Conservation (phyloP, 1,140 invertebrate species). For the Globodera ellingtonae region DNA sequence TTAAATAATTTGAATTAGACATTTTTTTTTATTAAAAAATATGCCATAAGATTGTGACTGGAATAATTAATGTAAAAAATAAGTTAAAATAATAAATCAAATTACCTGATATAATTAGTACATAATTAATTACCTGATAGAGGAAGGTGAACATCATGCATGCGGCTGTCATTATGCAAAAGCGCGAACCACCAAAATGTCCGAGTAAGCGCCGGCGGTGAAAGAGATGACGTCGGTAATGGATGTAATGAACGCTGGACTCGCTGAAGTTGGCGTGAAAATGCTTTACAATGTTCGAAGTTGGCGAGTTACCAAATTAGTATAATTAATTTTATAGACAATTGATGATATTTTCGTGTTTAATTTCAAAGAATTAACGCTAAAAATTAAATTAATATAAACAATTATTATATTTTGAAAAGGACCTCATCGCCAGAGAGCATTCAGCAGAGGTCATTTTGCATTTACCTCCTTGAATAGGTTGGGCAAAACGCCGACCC, state of each 20-base stretch:
- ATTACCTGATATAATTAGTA: neutral
- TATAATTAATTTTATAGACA: neutral
- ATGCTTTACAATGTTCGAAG: too few relatives aligned
- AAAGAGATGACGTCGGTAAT: conserved; percentile 65
- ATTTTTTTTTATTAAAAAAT: too few relatives aligned
- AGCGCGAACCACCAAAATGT: conserved; percentile 64
- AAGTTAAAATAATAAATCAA: too few relatives aligned
- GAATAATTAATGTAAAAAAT: neutral
- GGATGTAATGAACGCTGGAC: conserved; percentile 62
- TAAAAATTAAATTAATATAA: too few relatives aligned
- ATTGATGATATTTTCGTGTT: too few relatives aligned
- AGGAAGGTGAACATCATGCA: conserved; percentile 65
- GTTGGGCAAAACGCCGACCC: too few relatives aligned
- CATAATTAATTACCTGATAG: conserved; percentile 53
- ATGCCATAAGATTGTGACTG: neutral
- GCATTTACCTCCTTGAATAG: too few relatives aligned
- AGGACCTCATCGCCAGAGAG: too few relatives aligned
- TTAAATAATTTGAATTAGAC: neutral
- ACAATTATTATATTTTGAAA: too few relatives aligned
- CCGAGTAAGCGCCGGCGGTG: conserved; percentile 59
- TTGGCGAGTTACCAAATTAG: neutral
- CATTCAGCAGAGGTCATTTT: too few relatives aligned
- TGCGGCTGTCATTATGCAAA: conserved; percentile 65
- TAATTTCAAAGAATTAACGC: too few relatives aligned
- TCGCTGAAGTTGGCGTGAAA: neutral